A percentile compares a stretch with the other conserved stretches of the same genome.
These are phyloP conservation scores for Apus apus DNA, from an alignment of 2,113 vertebrate species.

Conservation along the genomic window DNA sequence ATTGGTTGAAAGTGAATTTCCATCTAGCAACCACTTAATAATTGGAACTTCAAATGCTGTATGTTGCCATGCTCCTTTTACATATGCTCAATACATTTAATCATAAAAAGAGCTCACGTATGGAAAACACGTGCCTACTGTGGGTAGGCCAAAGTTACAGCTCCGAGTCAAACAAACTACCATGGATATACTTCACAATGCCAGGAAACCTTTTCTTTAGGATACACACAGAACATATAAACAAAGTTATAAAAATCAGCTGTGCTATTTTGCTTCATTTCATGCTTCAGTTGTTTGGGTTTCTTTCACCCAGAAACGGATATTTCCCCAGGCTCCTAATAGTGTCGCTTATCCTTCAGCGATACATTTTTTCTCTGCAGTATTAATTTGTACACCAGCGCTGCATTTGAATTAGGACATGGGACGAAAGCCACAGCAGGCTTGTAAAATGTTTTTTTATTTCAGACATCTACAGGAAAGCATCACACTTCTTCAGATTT, in stretches of 20 bases:
- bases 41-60: neutral
- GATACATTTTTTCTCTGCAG: neutral
- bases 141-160: neutral
- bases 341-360: neutral
- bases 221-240: conserved; percentile 15
- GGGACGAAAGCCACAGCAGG: conserved; percentile 5
- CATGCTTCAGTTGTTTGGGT: conserved; percentile 14
- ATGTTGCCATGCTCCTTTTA: neutral
- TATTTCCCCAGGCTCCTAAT: neutral
- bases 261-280: conserved; percentile 40
- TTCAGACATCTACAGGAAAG: conserved; percentile 41
- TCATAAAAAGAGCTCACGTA: neutral
- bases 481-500: conserved; percentile 49
- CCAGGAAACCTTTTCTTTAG: conserved; percentile 49
- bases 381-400: conserved; percentile 18
- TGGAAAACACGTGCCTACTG: conserved; percentile 55
- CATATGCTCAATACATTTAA: conserved; percentile 12
- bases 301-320: conserved; percentile 9
- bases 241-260: conserved; percentile 58
- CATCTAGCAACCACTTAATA: neutral
- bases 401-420: neutral
- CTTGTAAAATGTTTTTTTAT: conserved; percentile 30
- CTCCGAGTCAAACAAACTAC: neutral
- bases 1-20: neutral
- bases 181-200: neutral